These are phyloP conservation scores for Hippocampus abdominalis DNA, from an alignment of 2,113 vertebrate genomes.

Conservation along the genomic window DNA sequence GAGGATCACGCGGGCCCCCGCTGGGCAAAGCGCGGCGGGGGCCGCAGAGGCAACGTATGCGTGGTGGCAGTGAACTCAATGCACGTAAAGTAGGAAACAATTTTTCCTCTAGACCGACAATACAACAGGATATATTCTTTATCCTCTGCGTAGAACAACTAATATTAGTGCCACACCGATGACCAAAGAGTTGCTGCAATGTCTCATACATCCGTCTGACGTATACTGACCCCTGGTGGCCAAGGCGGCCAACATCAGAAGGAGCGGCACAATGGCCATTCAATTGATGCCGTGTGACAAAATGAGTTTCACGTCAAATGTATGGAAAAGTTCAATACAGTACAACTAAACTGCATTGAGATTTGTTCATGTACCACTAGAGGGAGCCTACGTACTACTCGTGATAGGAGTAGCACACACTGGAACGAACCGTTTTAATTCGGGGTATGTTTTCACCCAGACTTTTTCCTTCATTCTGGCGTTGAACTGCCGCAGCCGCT, in stretches of 20 bases:
- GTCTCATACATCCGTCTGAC: too few relatives aligned
- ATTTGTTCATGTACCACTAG: background rate
- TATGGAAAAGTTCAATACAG: background rate
- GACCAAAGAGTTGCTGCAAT: too few relatives aligned
- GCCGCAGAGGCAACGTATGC: slow-evolving; percentile 2
- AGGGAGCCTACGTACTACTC: background rate
- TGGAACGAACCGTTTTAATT: too few relatives aligned
- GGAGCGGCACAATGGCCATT: too few relatives aligned
- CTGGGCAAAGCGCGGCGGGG: slow-evolving; percentile 40
- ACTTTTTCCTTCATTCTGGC: background rate
- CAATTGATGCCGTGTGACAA: too few relatives aligned
- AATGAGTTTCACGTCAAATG: background rate
- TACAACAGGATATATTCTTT: background rate
- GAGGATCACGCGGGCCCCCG: slow-evolving; percentile 47
- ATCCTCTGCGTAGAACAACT: background rate
- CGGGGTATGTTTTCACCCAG: background rate
- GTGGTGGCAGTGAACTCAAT: background rate
- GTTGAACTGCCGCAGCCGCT: background rate
- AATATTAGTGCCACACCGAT: background rate
- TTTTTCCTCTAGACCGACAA: background rate
- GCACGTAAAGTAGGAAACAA: too few relatives aligned
- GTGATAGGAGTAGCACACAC: too few relatives aligned
- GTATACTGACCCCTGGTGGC: too few relatives aligned
- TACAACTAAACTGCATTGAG: background rate
- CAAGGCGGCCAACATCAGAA: too few relatives aligned